Conservation (phyloP, 2,888 invertebrate genomes). For the Allophyes oxyacanthae region DNA sequence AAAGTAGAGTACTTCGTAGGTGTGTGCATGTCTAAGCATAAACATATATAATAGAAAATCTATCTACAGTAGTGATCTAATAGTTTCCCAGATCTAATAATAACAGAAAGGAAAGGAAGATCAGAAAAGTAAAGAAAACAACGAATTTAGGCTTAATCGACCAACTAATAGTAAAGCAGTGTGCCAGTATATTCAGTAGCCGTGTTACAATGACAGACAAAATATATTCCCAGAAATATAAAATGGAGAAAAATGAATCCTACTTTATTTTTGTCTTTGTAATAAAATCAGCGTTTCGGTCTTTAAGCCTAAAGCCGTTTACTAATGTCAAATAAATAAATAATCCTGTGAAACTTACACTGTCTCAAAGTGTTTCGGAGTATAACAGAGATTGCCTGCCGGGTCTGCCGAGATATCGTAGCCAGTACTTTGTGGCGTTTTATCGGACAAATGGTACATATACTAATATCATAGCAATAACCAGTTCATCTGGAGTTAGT, state of each 20-base stretch:
- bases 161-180: conserved; percentile 43
- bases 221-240: conserved; percentile 16
- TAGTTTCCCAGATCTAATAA: conserved; percentile 33
- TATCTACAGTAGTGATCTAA: conserved; percentile 46
- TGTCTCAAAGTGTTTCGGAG: conserved; percentile 55
- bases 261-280: conserved; percentile 7
- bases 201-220: conserved; percentile 20
- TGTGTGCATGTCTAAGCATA: conserved; percentile 18
- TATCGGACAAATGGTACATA: conserved; percentile 87
- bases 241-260: conserved; percentile 2
- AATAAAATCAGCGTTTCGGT: conserved; percentile 26
- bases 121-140: conserved; percentile 27
- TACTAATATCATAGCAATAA: conserved; percentile 82
- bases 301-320: conserved; percentile 62
- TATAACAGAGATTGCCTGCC: conserved; percentile 68
- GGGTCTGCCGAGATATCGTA: conserved; percentile 85
- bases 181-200: conserved; percentile 19
- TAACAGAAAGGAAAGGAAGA: conserved; percentile 36
- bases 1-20: conserved; percentile 18
- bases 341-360: conserved; percentile 54
- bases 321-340: conserved; percentile 36
- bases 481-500: conserved; percentile 89
- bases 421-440: conserved; percentile 89
- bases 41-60: conserved; percentile 29
- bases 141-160: conserved; percentile 60